Percentiles rank a stretch among this genome's conserved stretches.
Evolutionary conservation across 1,140 invertebrate species (phyloP).

Genomic region (Brachionus paranguensis): DNA sequence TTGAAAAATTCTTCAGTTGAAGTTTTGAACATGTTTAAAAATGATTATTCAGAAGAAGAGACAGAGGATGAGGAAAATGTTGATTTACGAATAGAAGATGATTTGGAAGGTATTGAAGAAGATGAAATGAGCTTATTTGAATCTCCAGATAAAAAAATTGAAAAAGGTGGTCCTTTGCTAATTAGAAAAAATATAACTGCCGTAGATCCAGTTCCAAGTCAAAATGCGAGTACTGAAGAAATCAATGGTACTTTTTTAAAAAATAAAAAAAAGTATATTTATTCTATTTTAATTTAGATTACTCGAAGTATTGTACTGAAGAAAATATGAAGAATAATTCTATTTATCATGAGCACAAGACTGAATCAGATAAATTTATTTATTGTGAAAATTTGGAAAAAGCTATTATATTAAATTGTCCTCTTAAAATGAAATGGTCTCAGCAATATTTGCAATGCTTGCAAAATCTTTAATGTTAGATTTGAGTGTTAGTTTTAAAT

Average conservation of each 20-base stretch:
- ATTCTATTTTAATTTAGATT: neutral
- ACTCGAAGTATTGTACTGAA: neutral
- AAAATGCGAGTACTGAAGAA: neutral
- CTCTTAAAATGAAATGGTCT: conserved; percentile 28
- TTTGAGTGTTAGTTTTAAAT: neutral
- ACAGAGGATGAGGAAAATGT: neutral
- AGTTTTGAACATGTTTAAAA: neutral
- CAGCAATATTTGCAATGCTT: conserved; percentile 20
- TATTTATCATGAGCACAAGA: conserved; percentile 11
- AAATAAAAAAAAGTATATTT: neutral
- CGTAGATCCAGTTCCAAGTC: neutral
- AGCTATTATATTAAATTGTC: neutral
- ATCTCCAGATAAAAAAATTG: neutral
- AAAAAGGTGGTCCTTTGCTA: neutral
- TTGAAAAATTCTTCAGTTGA: neutral
- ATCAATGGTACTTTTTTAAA: neutral
- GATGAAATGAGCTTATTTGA: neutral
- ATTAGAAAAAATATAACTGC: neutral
- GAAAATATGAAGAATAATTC: neutral
- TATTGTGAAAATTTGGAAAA: conserved; percentile 5
- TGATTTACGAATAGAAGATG: neutral
- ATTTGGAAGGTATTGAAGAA: neutral
- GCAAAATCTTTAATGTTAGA: neutral
- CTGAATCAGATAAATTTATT: conserved; percentile 24
- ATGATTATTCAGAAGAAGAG: neutral